Evolutionary conservation across 1,140 invertebrate genomes (phyloP), one percentile per base, ranked within the genome.

Genomic region (Trigoniulus corallinus): DNA sequence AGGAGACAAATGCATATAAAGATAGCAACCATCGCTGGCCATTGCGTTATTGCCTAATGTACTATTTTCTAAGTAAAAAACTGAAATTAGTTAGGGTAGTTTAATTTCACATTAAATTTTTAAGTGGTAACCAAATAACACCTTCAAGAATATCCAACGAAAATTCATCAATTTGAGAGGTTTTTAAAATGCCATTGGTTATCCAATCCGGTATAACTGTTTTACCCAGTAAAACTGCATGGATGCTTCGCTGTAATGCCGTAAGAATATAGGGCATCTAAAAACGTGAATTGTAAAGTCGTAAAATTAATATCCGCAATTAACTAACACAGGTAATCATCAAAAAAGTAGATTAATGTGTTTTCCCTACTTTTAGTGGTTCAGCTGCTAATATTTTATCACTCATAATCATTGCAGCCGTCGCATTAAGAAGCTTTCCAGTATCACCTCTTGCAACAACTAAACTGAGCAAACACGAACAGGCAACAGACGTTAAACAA

Each of bases 401-500:
- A 53, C 82, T 88, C 84, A 93, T 94, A 13, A 94, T 72, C 55
- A 95, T 72, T 25, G 87, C 82, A 18, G 84, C 79, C 26, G 88
- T 77, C 15, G 92, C 86, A 61, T 80, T 79, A 0, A 96, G 71
- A 57, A 91, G 78, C 62, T 89, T 85, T 26, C 88, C 87, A n/a
- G 89, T 91, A 62, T 94, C 86, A 1, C 91, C 91, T 50, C 85
- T 70, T 1, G 89, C 88, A n/a, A 94, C 82, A 24, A 88, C 86
- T 42, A 96, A 70, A 52, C 86, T 87, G 25, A 96, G 73, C 1
- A 97, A 72, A 61, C 88, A 91, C 2, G 88, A 82, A 67, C 87
- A 91, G 40, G 88, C 86, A 48, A 92, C 75, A 23, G 87, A 81
- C 29, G 84, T 87, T 54, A 91, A 73, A 34, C 15, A 7, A 7